These are phyloP conservation scores for Acyrthosiphon pisum DNA, from an alignment of 1,140 invertebrate species.

Conservation along the genomic window DNA sequence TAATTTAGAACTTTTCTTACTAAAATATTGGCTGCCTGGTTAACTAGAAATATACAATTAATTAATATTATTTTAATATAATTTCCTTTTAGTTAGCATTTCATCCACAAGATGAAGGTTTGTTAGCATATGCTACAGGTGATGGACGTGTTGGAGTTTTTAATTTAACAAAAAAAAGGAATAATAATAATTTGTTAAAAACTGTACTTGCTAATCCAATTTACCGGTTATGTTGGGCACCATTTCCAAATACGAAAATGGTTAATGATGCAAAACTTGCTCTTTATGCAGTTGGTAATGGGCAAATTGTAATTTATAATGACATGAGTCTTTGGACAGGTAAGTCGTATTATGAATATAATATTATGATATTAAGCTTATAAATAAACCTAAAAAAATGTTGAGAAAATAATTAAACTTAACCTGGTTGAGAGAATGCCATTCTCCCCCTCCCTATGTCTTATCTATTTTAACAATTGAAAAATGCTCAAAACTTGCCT, in stretches of 20 bases:
- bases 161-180: slow-evolving; percentile 63
- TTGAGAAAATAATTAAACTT: not conserved
- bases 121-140: slow-evolving; percentile 77
- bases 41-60: too few relatives aligned
- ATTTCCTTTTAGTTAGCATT: slow-evolving; percentile 68
- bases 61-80: not conserved
- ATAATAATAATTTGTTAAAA: slow-evolving; percentile 60
- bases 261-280: slow-evolving; percentile 52
- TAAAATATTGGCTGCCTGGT: too few relatives aligned
- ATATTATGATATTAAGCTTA: not conserved
- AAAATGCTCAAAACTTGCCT: not conserved
- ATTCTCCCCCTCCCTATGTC: too few relatives aligned
- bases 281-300: slow-evolving; percentile 62
- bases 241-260: not conserved
- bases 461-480: not conserved
- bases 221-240: slow-evolving; percentile 66
- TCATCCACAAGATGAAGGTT: slow-evolving; percentile 78
- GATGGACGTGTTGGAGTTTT: slow-evolving; percentile 73
- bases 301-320: slow-evolving; percentile 61
- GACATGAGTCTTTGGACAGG: slow-evolving; percentile 47
- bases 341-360: too few relatives aligned
- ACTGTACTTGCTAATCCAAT: slow-evolving; percentile 64
- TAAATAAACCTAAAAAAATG: not conserved
- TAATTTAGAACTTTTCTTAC: not conserved
- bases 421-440: not conserved